Percentiles rank a stretch among this genome's conserved stretches.
Conservation (phyloP, 2,113 vertebrate species). For the Clupea harengus region DNA sequence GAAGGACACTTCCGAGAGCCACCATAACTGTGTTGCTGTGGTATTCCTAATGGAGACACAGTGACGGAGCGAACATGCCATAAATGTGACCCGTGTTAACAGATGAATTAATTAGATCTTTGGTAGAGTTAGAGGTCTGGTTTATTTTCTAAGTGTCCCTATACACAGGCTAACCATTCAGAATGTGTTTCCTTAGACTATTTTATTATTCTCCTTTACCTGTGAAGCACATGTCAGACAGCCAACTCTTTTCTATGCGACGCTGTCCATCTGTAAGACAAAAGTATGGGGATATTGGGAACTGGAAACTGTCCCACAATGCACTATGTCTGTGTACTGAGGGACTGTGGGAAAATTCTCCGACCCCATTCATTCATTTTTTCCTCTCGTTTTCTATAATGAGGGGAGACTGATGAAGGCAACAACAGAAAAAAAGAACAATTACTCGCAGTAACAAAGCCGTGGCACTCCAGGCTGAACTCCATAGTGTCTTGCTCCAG, state of each 20-base stretch:
- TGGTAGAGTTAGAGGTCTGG: neutral
- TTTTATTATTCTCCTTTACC: constrained; percentile 83
- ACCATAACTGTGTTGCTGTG: neutral
- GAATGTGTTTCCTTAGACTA: constrained; percentile 80
- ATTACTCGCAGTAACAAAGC: constrained; percentile 91
- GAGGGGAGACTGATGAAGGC: constrained; percentile 96
- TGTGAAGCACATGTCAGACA: constrained; percentile 86
- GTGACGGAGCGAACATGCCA: neutral
- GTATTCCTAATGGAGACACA: no score
- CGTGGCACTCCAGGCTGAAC: constrained; percentile 79
- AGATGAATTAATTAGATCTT: neutral
- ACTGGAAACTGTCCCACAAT: constrained; percentile 82
- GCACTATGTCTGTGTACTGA: constrained; percentile 92
- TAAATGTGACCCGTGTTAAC: constrained; percentile 5
- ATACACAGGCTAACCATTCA: constrained; percentile 55
- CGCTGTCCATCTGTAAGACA: constrained; percentile 90
- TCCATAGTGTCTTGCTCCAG: constrained; percentile 88
- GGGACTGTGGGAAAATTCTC: constrained; percentile 99
- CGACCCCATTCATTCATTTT: constrained; percentile 99
- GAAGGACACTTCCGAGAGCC: neutral
- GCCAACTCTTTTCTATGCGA: constrained; percentile 91
- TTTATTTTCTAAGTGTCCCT: neutral
- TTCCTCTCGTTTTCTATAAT: constrained; percentile 86
- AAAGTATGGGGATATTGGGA: constrained; percentile 73
- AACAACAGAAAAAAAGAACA: constrained; percentile 95